Evolutionary conservation across 2,797 vertebrate genomes (phyloP).

Genomic region (Harpagifer antarcticus): DNA sequence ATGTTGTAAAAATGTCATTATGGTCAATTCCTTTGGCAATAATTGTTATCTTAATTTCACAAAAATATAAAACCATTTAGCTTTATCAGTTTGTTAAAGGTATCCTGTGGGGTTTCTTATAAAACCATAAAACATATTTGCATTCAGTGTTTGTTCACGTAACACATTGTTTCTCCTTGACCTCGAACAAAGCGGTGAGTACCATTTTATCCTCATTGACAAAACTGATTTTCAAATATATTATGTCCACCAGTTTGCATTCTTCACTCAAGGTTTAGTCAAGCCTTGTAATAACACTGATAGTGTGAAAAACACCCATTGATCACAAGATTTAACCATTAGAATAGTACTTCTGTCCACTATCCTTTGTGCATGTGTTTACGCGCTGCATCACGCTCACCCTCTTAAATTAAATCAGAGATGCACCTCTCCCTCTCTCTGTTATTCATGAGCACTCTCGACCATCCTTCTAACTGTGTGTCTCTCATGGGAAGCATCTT

Average conservation of each 20-base stretch:
- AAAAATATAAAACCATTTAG: not conserved
- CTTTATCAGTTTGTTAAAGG: not conserved
- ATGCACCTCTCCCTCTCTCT: too few relatives aligned
- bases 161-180: not conserved
- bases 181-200: not conserved
- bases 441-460: too few relatives aligned
- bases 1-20: too few relatives aligned
- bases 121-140: not conserved
- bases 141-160: not conserved
- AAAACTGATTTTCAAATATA: not conserved
- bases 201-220: not conserved
- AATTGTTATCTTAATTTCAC: not conserved
- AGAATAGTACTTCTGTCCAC: too few relatives aligned
- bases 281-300: not conserved
- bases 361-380: too few relatives aligned
- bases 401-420: too few relatives aligned
- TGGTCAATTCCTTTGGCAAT: too few relatives aligned
- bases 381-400: too few relatives aligned
- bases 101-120: not conserved
- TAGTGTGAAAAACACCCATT: too few relatives aligned
- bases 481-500: constrained; percentile 2
- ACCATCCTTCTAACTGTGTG: too few relatives aligned
- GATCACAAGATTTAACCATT: too few relatives aligned
- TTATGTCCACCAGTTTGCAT: not conserved
- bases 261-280: not conserved